Evolutionary conservation across 2,113 vertebrate species (phyloP), one percentile per base, ranked within the genome.

Genomic region (Pao palembangensis): DNA sequence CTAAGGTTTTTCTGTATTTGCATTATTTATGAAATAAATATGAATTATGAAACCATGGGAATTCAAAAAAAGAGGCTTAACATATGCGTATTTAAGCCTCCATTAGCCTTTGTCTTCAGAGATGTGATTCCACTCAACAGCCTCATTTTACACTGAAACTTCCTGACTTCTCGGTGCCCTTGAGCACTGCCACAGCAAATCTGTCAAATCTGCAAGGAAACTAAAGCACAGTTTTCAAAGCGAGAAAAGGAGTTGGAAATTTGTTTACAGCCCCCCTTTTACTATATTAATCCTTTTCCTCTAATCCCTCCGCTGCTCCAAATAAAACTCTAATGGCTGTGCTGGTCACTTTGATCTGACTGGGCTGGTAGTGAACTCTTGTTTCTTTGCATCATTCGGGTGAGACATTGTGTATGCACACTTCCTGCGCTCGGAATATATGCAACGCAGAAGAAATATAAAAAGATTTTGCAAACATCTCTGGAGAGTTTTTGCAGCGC

Each of bases 301-400:
- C 78, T 88, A 88, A 90, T 85, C 79, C 81, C 74, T 75, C 63
- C 47, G 72, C 71, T 65, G 75, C 77, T 75, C 66, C 66, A 85
- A 89, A 17, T 74, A 80, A 81, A 87, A 80, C 69, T 56, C 54
- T 80, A 84, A 85, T 82, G 80, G 85, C 69, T 80, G 76, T 50
- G 60, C 59, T 77, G 83, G 84, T 75, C 78, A 78, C 83, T 79
- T 83, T 83, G 76, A 76, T 82, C 73, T 77, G 75, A 49, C 42
- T 28, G 25, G 56, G 68, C 58, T 55, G 58, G 69, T 75, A 66
- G 82, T 71, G 62, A 28, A 28, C 25, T 28, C 25, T 28, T 28
- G 5, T 20, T 18, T 6, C 28, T 60, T 43, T 34, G 17, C 25
- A 28, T 28, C 25, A 28, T 28, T 28, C 5, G 5, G 5, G 6